Evolutionary conservation across 2,797 vertebrate genomes (phyloP).

Genomic region (Loris lydekkerianus): DNA sequence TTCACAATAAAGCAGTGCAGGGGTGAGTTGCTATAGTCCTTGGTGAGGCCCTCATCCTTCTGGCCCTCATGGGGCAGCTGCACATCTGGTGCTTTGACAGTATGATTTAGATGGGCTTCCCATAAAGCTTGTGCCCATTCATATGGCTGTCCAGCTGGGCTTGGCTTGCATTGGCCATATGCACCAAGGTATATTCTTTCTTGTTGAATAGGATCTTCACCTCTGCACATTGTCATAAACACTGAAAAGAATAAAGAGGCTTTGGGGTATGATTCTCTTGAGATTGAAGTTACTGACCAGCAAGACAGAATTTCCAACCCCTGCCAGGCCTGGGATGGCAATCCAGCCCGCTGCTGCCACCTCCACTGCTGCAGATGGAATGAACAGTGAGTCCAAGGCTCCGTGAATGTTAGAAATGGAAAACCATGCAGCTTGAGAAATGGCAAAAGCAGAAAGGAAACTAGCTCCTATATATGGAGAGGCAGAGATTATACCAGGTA

Average conservation of each 20-base stretch:
- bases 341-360: slow-evolving; percentile 93
- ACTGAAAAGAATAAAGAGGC: slow-evolving; percentile 99
- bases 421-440: slow-evolving; percentile 94
- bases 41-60: slow-evolving; percentile 96
- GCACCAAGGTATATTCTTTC: slow-evolving; percentile 97
- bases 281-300: slow-evolving; percentile 97
- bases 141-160: slow-evolving; percentile 97
- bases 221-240: slow-evolving; percentile 98
- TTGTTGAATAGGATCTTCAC: slow-evolving; percentile 99
- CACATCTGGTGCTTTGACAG: slow-evolving; percentile 96
- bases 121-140: slow-evolving; percentile 95
- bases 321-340: slow-evolving; percentile 91
- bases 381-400: slow-evolving; percentile 93
- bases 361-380: slow-evolving; percentile 92
- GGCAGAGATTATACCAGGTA: slow-evolving; percentile 96
- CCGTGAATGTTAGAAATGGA: slow-evolving; percentile 93
- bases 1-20: slow-evolving; percentile 97
- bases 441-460: slow-evolving; percentile 95
- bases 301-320: slow-evolving; percentile 94
- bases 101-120: slow-evolving; percentile 94
- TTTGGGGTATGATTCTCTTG: slow-evolving; percentile 99
- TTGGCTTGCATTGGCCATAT: slow-evolving; percentile 97
- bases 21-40: slow-evolving; percentile 95
- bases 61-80: slow-evolving; percentile 96
- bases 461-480: slow-evolving; percentile 93